Conservation (phyloP, 2,113 vertebrate species). For the Peromyscus polionotus region DNA sequence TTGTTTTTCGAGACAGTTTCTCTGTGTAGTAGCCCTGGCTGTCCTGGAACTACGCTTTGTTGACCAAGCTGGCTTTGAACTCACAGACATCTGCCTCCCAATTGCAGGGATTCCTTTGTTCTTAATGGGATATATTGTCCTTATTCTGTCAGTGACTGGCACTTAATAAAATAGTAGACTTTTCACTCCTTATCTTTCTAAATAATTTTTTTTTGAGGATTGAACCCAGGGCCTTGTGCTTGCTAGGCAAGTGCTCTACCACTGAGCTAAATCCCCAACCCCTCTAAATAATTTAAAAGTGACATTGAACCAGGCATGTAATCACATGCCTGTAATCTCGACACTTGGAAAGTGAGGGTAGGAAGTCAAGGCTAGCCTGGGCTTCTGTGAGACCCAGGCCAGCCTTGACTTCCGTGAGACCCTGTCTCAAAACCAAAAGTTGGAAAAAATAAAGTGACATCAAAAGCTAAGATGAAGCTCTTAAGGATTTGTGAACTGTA, state of each 20-base stretch:
- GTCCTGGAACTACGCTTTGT: background rate
- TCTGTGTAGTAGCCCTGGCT: background rate
- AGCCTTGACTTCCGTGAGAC: too few relatives aligned
- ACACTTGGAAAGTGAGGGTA: background rate
- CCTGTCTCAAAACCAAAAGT: background rate
- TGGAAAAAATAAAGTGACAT: background rate
- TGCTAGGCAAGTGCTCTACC: too few relatives aligned
- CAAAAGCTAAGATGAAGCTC: conserved; percentile 21
- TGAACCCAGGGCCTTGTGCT: too few relatives aligned
- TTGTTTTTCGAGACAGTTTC: background rate
- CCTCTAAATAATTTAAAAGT: conserved; percentile 38
- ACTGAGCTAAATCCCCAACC: too few relatives aligned
- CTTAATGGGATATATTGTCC: background rate
- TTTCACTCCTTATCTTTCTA: conserved; percentile 13
- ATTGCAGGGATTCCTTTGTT: background rate
- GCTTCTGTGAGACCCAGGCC: background rate
- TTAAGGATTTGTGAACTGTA: background rate
- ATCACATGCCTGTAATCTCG: background rate
- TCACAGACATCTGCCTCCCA: background rate
- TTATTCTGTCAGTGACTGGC: conserved; percentile 1
- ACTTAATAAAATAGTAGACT: background rate
- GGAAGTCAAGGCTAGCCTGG: background rate
- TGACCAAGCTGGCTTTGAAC: background rate
- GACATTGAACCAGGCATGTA: background rate
- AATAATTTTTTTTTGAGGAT: background rate